Base-by-base conservation (phyloP, 2,797 vertebrate species). In the Craterocephalus amniculus region DNA sequence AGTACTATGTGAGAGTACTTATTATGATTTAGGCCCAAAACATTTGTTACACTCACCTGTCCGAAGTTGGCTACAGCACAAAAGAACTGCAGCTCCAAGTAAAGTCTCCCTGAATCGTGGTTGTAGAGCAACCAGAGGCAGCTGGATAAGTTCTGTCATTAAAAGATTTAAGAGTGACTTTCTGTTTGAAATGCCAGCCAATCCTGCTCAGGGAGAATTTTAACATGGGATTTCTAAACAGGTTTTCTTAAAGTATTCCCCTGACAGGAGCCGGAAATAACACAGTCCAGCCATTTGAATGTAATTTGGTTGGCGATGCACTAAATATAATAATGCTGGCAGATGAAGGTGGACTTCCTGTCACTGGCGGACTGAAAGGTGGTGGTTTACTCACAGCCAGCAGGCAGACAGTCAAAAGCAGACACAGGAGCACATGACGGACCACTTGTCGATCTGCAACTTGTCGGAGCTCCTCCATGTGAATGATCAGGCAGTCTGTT, bases 71-170 rank as follows among this genome's bases (percentile, higher is more conserved):
- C 93, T 32, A 97, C 93, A 18, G 96, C 97, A 89, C 97, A 99
- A 92, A 99, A 99, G 90, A 99, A 99, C 87, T 97, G 96, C 87
- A 99, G 85, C 85, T 99, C 98, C 79, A 99, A 88, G 78, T 99
- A 99, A 0, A 99, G 95, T 67, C 93, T 92, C 32, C 98, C 97
- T 48, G 96, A 96, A 66, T 94, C 92, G 8, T 78, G 90, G 82
- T 96, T 96, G 76, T 96, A 96, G 34, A 99, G 93, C 95, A 98
- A 94, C 98, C 98, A 99, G 72, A 99, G 91, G 82, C 95, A 96
- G 87, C 96, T 99, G 72, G 95, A 98, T 54, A 99, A 89, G 87
- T 99, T 99, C 98, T 99, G 86, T 70, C n/a, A 55, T 8, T 62
- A 70, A 5, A 76, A 18, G 9, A 73, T 48, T 75, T 26, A 57